These are phyloP conservation scores for Andrena bicolor DNA, from an alignment of 2,888 invertebrate genomes.

Conservation along the genomic window DNA sequence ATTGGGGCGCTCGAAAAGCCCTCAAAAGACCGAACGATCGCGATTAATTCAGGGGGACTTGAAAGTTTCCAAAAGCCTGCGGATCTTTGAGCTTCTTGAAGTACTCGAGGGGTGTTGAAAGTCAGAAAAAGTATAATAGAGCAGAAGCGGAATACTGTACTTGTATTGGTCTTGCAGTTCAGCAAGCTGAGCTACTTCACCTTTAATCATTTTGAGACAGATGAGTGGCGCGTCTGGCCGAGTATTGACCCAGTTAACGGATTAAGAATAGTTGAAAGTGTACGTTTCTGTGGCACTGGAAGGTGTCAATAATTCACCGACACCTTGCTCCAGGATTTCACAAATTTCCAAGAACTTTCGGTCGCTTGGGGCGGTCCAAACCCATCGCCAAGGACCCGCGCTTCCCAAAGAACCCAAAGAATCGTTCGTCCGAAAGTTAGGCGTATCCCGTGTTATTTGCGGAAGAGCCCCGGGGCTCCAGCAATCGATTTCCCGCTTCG, in stretches of 20 bases:
- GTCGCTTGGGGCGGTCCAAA: background rate
- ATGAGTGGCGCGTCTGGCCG: no score
- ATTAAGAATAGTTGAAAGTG: background rate
- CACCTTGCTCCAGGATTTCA: background rate
- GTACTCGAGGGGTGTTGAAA: no score
- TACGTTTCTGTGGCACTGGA: background rate
- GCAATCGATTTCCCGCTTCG: slow-evolving; percentile 43
- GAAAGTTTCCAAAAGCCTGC: background rate
- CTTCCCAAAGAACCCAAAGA: slow-evolving; percentile 10
- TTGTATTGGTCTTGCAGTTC: no score
- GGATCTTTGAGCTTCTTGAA: background rate
- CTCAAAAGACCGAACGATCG: background rate
- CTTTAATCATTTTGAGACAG: no score
- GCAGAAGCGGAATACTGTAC: no score
- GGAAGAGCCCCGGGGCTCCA: slow-evolving; percentile 26
- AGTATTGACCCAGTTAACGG: background rate
- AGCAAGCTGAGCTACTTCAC: no score
- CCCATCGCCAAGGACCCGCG: background rate
- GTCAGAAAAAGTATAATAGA: no score
- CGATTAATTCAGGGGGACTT: background rate
- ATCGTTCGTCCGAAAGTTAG: slow-evolving; percentile 30
- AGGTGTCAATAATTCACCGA: background rate
- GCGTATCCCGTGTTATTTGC: slow-evolving; percentile 33
- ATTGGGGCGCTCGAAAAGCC: background rate
- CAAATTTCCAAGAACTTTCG: background rate